phyloP scores from a whole-genome alignment of 2,113 vertebrate species.

The Ciconia maguari region DNA sequence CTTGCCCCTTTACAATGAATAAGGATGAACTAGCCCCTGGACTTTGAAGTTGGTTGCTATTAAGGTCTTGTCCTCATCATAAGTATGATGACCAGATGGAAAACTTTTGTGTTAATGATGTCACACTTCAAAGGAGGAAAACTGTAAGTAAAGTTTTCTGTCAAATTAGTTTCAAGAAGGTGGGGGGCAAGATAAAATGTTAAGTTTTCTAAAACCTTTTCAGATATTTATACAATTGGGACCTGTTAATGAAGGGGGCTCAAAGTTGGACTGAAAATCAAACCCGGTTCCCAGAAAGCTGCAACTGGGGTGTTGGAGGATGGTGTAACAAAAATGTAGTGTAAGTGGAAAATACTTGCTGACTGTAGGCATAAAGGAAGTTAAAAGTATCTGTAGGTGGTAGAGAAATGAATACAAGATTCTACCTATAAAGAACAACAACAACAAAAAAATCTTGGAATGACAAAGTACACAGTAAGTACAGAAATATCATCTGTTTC shows the following conservation, averaged over 20 bases:
- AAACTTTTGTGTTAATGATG: neutral
- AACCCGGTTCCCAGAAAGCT: neutral
- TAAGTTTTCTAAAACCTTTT: neutral
- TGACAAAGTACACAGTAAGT: neutral
- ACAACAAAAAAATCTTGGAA: neutral
- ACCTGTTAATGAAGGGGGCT: neutral
- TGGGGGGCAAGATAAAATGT: neutral
- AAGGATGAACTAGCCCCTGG: neutral
- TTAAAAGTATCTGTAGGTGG: neutral
- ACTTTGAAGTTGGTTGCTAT: fast-evolving
- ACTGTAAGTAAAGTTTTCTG: neutral
- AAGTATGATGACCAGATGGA: neutral
- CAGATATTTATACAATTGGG: neutral
- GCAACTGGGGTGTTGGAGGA: too few species aligned
- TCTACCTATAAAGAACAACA: neutral
- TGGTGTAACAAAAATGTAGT: too few species aligned
- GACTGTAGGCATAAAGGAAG: neutral
- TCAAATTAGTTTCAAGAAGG: neutral
- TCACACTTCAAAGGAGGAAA: neutral
- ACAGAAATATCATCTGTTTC: neutral
- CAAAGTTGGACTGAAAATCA: neutral
- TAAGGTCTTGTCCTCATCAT: neutral
- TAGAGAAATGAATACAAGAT: neutral
- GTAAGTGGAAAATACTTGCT: neutral
- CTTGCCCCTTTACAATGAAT: too few species aligned